Percentiles rank a stretch among this genome's conserved stretches.
Evolutionary conservation across 2,888 invertebrate genomes (phyloP).

Genomic region (Drosophila anceps): DNA sequence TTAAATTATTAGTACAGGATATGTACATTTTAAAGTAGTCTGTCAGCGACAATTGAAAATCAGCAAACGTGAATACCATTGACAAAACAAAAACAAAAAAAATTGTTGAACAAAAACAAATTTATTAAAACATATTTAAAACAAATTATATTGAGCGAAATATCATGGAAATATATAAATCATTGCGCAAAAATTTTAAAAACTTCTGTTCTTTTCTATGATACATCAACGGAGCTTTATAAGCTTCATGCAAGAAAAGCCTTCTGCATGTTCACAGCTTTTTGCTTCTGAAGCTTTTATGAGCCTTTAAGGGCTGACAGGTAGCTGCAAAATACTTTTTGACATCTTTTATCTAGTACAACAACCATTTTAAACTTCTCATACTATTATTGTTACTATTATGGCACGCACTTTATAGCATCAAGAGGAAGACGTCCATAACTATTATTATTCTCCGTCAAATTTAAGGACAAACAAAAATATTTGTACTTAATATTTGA

Average conservation of each 20-base stretch:
- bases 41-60: slow-evolving; percentile 69
- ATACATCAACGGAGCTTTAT: not conserved
- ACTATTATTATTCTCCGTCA: too few relatives aligned
- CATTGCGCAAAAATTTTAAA: slow-evolving; percentile 71
- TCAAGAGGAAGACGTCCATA: too few relatives aligned
- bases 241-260: not conserved
- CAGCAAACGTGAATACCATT: slow-evolving; percentile 59
- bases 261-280: not conserved
- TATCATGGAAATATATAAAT: slow-evolving; percentile 79
- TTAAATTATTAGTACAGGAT: slow-evolving; percentile 70
- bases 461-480: too few relatives aligned
- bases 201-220: not conserved
- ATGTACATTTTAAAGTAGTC: slow-evolving; percentile 73
- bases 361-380: slow-evolving; percentile 11
- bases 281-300: not conserved
- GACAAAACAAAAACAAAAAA: slow-evolving; percentile 26
- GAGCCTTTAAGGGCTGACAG: slow-evolving; percentile 9
- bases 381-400: not conserved
- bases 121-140: slow-evolving; percentile 61
- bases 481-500: too few relatives aligned
- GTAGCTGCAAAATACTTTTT: not conserved
- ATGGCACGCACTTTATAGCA: not conserved
- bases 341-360: not conserved
- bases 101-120: slow-evolving; percentile 46
- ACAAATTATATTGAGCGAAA: slow-evolving; percentile 75